Evolutionary conservation across 2,888 invertebrate species (phyloP).

Genomic region (Nycteola revayana): DNA sequence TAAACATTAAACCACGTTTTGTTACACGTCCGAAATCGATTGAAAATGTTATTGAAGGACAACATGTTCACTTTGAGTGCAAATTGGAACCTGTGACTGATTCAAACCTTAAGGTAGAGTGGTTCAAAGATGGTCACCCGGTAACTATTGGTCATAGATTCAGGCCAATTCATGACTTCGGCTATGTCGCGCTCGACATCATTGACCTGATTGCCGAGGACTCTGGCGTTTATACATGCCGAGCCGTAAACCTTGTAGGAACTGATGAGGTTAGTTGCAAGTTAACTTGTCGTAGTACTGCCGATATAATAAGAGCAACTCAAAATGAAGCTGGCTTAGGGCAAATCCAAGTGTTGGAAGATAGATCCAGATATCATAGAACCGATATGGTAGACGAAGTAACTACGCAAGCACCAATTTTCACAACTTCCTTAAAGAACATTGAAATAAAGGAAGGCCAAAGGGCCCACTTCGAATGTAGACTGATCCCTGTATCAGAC

Average conservation of each 20-base stretch:
- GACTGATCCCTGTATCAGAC: constrained; percentile 96
- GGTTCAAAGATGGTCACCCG: constrained; percentile 97
- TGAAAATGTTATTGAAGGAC: constrained; percentile 92
- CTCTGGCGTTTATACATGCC: constrained; percentile 95
- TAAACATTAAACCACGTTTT: constrained; percentile 92
- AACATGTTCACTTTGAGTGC: constrained; percentile 98
- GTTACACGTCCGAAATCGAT: constrained; percentile 93
- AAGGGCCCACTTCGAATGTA: constrained; percentile 96
- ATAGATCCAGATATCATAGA: constrained; percentile 89
- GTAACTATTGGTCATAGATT: constrained; percentile 97
- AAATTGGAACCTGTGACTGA: constrained; percentile 98
- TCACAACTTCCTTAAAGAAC: constrained; percentile 95
- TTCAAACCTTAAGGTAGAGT: constrained; percentile 97
- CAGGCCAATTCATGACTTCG: constrained; percentile 98
- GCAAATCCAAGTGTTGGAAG: constrained; percentile 95
- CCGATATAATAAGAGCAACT: constrained; percentile 91
- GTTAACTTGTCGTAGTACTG: constrained; percentile 87
- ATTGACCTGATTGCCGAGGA: constrained; percentile 98
- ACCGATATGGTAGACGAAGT: constrained; percentile 90
- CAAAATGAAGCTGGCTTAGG: constrained; percentile 94
- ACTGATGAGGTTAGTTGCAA: constrained; percentile 91
- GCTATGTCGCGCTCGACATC: constrained; percentile 98
- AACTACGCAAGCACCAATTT: constrained; percentile 95
- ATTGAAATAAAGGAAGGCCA: constrained; percentile 97
- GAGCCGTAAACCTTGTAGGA: constrained; percentile 95